Percentiles rank a stretch among this genome's conserved stretches.
These are phyloP conservation scores for Ceyx erithaca DNA, from an alignment of 2,797 vertebrate genomes.

Conservation along the genomic window DNA sequence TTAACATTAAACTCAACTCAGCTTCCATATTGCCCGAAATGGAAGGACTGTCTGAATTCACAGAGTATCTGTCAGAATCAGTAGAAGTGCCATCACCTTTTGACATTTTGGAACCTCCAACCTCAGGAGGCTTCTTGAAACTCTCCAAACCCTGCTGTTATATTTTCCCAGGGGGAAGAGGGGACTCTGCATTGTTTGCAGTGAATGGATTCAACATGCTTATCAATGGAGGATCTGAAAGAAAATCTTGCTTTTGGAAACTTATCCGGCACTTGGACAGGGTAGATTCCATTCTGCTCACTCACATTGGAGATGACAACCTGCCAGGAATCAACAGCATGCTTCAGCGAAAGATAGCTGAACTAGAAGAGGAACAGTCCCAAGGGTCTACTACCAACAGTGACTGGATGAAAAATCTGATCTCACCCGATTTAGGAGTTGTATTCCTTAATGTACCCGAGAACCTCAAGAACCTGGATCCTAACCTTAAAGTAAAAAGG, in stretches of 20 bases:
- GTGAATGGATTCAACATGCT: conserved; percentile 99
- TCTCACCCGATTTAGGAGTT: conserved; percentile 95
- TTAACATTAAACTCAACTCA: conserved; percentile 96
- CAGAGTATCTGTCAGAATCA: conserved; percentile 96
- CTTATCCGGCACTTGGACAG: conserved; percentile 95
- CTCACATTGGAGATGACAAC: conserved; percentile 94
- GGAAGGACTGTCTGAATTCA: conserved; percentile 98
- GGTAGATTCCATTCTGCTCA: conserved; percentile 95
- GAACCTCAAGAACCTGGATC: conserved; percentile 87
- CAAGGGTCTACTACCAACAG: conserved; percentile 95
- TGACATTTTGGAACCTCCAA: conserved; percentile 94
- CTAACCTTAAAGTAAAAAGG: conserved; percentile 86
- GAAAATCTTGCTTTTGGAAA: conserved; percentile 98
- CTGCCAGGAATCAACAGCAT: conserved; percentile 96
- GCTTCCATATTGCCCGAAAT: conserved; percentile 92
- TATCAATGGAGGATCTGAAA: conserved; percentile 94
- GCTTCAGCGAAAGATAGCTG: conserved; percentile 93
- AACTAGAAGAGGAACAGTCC: conserved; percentile 94
- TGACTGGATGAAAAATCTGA: conserved; percentile 98
- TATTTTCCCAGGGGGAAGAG: conserved; percentile 94
- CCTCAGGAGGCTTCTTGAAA: conserved; percentile 95
- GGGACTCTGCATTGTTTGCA: conserved; percentile 94
- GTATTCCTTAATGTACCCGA: conserved; percentile 95
- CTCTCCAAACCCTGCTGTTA: conserved; percentile 98
- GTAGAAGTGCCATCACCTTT: conserved; percentile 96